phyloP scores from a whole-genome alignment of 2,888 invertebrate genomes.

The Sarcophaga caerulescens region DNA sequence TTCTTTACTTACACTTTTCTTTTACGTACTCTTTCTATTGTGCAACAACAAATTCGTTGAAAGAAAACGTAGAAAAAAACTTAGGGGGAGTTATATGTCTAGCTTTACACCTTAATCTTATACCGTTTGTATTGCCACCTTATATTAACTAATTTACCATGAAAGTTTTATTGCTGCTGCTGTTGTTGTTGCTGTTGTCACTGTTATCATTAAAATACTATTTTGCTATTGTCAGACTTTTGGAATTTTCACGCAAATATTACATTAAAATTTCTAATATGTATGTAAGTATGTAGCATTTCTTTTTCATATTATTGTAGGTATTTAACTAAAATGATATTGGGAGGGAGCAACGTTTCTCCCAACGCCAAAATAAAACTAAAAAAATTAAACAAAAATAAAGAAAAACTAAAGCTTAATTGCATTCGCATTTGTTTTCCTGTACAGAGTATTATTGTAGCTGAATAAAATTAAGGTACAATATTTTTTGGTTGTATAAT shows the following conservation, averaged over 20 bases:
- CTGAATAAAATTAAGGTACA: slow-evolving; percentile 27
- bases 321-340: background rate
- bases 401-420: slow-evolving; percentile 39
- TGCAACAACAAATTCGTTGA: slow-evolving; percentile 44
- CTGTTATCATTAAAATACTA: slow-evolving; percentile 48
- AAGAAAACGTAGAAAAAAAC: background rate
- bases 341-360: slow-evolving; percentile 26
- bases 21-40: slow-evolving; percentile 24
- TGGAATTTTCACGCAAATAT: slow-evolving; percentile 66
- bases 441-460: slow-evolving; percentile 40
- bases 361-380: slow-evolving; percentile 33
- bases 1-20: slow-evolving; percentile 52
- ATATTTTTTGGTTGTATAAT: slow-evolving; percentile 66
- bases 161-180: slow-evolving; percentile 30
- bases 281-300: slow-evolving; percentile 30
- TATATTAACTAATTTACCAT: slow-evolving; percentile 49
- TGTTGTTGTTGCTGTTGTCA: background rate
- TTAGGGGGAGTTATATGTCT: slow-evolving; percentile 10
- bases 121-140: slow-evolving; percentile 22
- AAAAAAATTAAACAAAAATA: background rate
- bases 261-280: slow-evolving; percentile 63
- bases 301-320: slow-evolving; percentile 31
- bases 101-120: slow-evolving; percentile 22
- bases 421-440: slow-evolving; percentile 65
- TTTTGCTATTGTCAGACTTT: slow-evolving; percentile 51